Base-by-base conservation (phyloP, 2,113 vertebrate species). In the Oncorhynchus mykiss region DNA sequence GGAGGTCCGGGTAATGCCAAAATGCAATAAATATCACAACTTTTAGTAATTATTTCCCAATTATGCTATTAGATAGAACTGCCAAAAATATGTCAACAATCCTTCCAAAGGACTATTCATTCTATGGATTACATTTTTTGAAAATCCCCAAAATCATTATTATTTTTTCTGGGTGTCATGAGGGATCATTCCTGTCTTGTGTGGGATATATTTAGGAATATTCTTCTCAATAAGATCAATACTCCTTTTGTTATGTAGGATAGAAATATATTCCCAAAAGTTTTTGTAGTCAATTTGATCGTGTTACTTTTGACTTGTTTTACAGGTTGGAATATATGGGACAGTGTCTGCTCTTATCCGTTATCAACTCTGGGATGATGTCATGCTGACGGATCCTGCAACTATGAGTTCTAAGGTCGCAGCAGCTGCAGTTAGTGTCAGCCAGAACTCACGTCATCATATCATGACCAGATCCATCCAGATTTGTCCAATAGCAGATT, bases 371-470 rank as follows among this genome's bases (percentile, higher is more conserved):
- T 24, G 59, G 48, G 25, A 20, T 29, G 64, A 65, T 51, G 64
- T 74, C n/a, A 54, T 54, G 22, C 62, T 49, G 62, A 51, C 5
- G 90, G 72, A 85, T 84, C 49, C 22, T 12, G 84, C 89, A 91
- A 92, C 81, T 81, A 93, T 90, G 89, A 92, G 90, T 88, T 87
- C 92, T 84, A 91, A 87, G 93, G 5, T 7, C 16, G 31, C 18
- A 34, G 18, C 66, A 90, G 89, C 90, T 84, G 83, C 84, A 90
- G 92, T 86, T 91, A 85, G 82, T 88, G 87, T 88, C 89, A 85
- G 85, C 87, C 72, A 70, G 82, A 83, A 84, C 84, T 92, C 83
- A 75, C 82, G 73, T 82, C 81, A 88, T 80, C 91, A 84, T 83
- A 93, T 94, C 90, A 54, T 54, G 12, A 54, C 51, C 51, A 93